phyloP scores from a whole-genome alignment of 2,797 vertebrate genomes.

The Adelosebastes latens region DNA sequence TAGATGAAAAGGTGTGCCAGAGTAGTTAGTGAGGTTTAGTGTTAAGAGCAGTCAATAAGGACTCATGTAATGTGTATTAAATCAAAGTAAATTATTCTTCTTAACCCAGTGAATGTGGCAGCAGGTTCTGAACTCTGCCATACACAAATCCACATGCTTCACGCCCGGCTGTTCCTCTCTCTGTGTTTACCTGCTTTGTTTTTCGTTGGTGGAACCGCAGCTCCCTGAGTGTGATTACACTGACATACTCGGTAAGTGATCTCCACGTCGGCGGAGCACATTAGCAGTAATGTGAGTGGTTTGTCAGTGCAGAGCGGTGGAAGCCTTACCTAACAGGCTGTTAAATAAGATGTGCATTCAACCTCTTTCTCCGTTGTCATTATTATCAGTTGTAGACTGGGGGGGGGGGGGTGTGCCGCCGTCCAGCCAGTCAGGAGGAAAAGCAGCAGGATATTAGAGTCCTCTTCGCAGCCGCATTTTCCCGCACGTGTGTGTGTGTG shows the following conservation, averaged over 20 bases:
- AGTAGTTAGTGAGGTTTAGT: no score
- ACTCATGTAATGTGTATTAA: not conserved
- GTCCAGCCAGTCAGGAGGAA: not conserved
- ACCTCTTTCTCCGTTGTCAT: slow-evolving; percentile 38
- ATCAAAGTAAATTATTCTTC: not conserved
- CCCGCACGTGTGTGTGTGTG: not conserved
- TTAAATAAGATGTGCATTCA: slow-evolving; percentile 68
- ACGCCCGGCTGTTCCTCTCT: not conserved
- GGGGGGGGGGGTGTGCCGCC: not conserved
- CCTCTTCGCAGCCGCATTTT: not conserved
- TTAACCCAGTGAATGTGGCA: not conserved
- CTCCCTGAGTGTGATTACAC: slow-evolving; percentile 7
- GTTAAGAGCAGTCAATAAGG: not conserved
- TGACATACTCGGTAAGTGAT: slow-evolving; percentile 35
- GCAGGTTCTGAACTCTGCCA: not conserved
- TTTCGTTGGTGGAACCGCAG: not conserved
- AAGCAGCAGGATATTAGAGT: slow-evolving; percentile 36
- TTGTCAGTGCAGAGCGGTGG: slow-evolving; percentile 37
- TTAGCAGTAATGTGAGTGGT: slow-evolving; percentile 53
- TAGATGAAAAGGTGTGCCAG: no score
- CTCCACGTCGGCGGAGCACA: slow-evolving; percentile 24
- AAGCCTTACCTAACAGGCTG: slow-evolving; percentile 63
- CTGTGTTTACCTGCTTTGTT: slow-evolving; percentile 19
- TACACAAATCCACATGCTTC: not conserved
- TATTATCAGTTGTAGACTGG: slow-evolving; percentile 35